Percentiles rank a stretch among this genome's conserved stretches.
Evolutionary conservation across 2,888 invertebrate species (phyloP).

Genomic region (Diploptera punctata): DNA sequence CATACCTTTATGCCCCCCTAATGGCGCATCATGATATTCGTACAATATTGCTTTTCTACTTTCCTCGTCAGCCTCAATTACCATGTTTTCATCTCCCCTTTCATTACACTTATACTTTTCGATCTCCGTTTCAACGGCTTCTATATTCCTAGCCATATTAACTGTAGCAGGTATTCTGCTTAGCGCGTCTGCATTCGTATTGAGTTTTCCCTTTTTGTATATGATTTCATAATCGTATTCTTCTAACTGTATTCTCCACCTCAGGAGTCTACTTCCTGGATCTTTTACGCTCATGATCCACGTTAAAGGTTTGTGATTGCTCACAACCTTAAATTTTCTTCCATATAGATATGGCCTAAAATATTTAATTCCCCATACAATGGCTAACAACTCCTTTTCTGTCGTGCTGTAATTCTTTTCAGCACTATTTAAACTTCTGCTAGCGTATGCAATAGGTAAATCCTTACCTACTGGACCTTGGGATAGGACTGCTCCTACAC

Average conservation of each 20-base stretch:
- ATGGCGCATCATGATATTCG: constrained; percentile 2
- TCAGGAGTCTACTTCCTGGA: constrained; percentile 45
- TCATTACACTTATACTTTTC: too few species aligned
- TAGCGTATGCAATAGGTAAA: constrained; percentile 51
- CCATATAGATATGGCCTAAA: constrained; percentile 53
- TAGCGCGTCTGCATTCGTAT: constrained; percentile 10
- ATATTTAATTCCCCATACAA: constrained; percentile 50
- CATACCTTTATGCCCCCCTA: constrained; percentile 10
- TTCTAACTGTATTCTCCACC: constrained; percentile 48
- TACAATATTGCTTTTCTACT: not conserved
- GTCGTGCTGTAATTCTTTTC: constrained; percentile 46
- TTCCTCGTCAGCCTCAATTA: not conserved
- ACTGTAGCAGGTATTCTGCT: too few species aligned
- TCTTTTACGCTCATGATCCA: constrained; percentile 47
- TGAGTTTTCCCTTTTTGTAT: constrained; percentile 45
- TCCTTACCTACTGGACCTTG: constrained; percentile 48
- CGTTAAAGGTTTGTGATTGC: constrained; percentile 50
- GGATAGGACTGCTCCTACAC: constrained; percentile 48
- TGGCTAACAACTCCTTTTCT: constrained; percentile 52
- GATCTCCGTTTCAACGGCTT: too few species aligned
- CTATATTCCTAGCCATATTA: too few species aligned
- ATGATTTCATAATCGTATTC: constrained; percentile 48
- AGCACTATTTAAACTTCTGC: constrained; percentile 48
- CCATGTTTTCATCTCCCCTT: not conserved
- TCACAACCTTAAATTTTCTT: constrained; percentile 50